These are phyloP conservation scores for Diaperis boleti DNA, from an alignment of 2,888 invertebrate species.

Conservation along the genomic window DNA sequence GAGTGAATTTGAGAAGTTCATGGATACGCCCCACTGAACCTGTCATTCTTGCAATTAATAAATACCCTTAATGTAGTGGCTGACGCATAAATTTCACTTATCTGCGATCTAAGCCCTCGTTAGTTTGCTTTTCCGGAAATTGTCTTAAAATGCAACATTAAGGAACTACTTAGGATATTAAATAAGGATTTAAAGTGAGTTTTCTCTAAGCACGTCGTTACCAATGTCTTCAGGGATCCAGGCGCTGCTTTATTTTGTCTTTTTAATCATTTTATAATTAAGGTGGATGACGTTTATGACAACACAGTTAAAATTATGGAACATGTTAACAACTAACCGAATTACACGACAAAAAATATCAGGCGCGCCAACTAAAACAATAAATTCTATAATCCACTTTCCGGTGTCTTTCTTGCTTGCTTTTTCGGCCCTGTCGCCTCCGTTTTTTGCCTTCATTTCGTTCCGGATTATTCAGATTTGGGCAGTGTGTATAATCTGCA, in stretches of 20 bases:
- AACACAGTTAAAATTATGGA: not conserved
- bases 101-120: slow-evolving; percentile 35
- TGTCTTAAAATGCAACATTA: slow-evolving; percentile 41
- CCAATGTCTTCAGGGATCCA: slow-evolving; percentile 28
- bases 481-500: not conserved
- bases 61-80: slow-evolving; percentile 31
- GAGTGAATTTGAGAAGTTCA: slow-evolving; percentile 2
- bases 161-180: slow-evolving; percentile 39
- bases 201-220: slow-evolving; percentile 36
- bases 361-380: not conserved
- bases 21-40: slow-evolving; percentile 34
- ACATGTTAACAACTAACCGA: not conserved
- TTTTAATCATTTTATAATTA: slow-evolving; percentile 25
- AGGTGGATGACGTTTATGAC: not conserved
- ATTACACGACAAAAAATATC: not conserved
- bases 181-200: slow-evolving; percentile 29
- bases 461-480: slow-evolving; percentile 1
- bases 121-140: slow-evolving; percentile 44
- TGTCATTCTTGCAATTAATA: slow-evolving; percentile 41
- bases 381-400: slow-evolving; percentile 10
- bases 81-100: slow-evolving; percentile 39
- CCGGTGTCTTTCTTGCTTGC: not conserved
- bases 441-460: not conserved
- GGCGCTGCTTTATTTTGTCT: slow-evolving; percentile 16
- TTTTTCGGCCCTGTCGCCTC: not conserved